Percentiles rank a stretch among this genome's conserved stretches.
phyloP scores from a whole-genome alignment of 2,113 vertebrate genomes.

The Barbus barbus region DNA sequence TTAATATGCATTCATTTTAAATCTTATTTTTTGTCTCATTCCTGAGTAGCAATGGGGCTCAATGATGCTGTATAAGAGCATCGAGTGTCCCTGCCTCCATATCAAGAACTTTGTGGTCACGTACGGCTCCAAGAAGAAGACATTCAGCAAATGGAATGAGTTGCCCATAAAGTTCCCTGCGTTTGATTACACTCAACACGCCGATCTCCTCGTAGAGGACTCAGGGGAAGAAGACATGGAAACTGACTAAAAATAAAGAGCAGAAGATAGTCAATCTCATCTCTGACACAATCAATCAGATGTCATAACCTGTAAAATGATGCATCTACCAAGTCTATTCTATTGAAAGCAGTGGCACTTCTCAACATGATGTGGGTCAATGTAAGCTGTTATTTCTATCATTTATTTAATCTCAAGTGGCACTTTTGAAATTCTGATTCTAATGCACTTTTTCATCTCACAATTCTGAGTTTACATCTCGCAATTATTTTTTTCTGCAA shows the following conservation, averaged over 20 bases:
- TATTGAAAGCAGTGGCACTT: too few relatives aligned
- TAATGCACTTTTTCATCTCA: neutral
- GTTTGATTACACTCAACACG: slow-evolving; percentile 79
- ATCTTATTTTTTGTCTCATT: slow-evolving; percentile 4
- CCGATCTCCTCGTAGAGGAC: slow-evolving; percentile 40
- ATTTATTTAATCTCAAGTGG: neutral
- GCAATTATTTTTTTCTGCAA: too few relatives aligned
- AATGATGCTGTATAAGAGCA: slow-evolving; percentile 86
- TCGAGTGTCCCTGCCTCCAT: slow-evolving; percentile 86
- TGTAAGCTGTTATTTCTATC: neutral
- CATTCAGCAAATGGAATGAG: slow-evolving; percentile 85
- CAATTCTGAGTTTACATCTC: too few relatives aligned
- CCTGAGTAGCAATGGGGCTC: slow-evolving; percentile 86
- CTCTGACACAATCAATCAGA: neutral
- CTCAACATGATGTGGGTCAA: too few relatives aligned
- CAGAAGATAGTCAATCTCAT: neutral
- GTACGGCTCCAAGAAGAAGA: slow-evolving; percentile 70
- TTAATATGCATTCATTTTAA: neutral
- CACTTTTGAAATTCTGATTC: neutral
- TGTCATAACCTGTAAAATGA: neutral
- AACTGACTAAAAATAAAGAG: neutral
- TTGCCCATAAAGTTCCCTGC: slow-evolving; percentile 77
- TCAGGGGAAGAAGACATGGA: slow-evolving; percentile 72
- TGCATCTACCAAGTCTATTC: neutral
- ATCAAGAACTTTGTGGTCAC: slow-evolving; percentile 88